Base-by-base conservation (phyloP, 1,140 invertebrate species). In the Drosophila ercepeae region DNA sequence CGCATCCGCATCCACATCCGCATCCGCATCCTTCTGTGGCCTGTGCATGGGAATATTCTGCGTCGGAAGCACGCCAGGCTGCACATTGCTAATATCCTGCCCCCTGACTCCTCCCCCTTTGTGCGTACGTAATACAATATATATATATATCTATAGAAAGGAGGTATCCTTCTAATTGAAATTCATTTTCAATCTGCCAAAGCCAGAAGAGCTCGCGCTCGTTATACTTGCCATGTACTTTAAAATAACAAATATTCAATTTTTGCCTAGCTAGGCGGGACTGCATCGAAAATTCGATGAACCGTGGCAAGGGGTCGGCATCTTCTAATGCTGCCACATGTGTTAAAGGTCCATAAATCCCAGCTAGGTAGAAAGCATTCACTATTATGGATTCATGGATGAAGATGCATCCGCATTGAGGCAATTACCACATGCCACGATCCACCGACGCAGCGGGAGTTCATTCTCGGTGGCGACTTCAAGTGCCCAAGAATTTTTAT, bases 31-130 rank as follows among this genome's bases (percentile, higher is more conserved):
- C 64, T 68, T 53, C 64, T 19, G 61, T 44, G 46, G 73, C 57
- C 55, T 49, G 39, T 19, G 63, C 39, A 42, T 42, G 60, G 42
- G 51, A 55, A 67, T 84, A 79, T 75, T 64, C 58, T 79, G 79
- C 79, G 82, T 86, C 86, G 81, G 81, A 84, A 86, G 63, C 71
- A 76, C 81, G 82, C 76, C 78, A 78, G 82, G 73, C 82, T 81
- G 82, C 81, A 88, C 82, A 88, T 81, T 88, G 82, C 82, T 88
- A 86, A 86, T 86, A 86, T 86, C 81, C 81, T 86, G 81, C 59
- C 14, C 32, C 27, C 50, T 13, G 7, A 3, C 32, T 5, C 41
- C 4, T 14, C 29, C 9, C 21, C n/a, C 23, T 41, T 67, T 59
- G n/a, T 41, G 21, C 5, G 46, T 23, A 13, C 29, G 7, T 32